Conservation (phyloP, 2,888 invertebrate species). For the Eledona agricola region DNA sequence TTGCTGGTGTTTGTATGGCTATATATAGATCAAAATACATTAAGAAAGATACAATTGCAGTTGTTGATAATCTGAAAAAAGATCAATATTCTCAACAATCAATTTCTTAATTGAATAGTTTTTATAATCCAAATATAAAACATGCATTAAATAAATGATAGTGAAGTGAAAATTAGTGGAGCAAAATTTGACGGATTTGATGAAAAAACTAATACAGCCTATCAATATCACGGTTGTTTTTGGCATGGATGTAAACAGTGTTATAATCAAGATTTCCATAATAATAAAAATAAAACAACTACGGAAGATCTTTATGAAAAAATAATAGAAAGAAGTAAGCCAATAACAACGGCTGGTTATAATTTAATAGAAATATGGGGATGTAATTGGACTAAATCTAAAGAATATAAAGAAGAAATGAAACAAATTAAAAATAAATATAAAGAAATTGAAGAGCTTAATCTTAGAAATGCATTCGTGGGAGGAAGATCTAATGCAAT, state of each 20-base stretch:
- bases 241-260: conserved; percentile 1
- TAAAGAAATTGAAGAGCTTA: conserved; percentile 30
- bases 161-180: conserved; percentile 1
- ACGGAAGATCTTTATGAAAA: conserved; percentile 1
- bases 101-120: too few species aligned
- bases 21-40: conserved; percentile 1
- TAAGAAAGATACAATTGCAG: conserved; percentile 1
- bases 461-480: conserved; percentile 41
- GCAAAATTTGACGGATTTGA: neutral
- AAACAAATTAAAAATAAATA: too few species aligned
- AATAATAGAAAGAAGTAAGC: neutral
- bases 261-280: neutral
- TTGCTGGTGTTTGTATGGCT: conserved; percentile 1
- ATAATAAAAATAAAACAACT: neutral
- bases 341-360: neutral
- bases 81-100: too few species aligned
- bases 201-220: conserved; percentile 1
- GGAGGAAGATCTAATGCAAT: conserved; percentile 42
- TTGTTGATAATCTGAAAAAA: too few species aligned
- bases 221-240: conserved; percentile 1
- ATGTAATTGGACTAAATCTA: neutral
- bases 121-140: too few species aligned
- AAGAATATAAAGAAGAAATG: conserved; percentile 13
- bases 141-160: neutral
- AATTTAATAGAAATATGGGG: too few species aligned